A percentile compares a stretch with the other conserved stretches of the same genome.
These are phyloP conservation scores for Oryzias dopingdopingensis DNA, from an alignment of 2,797 vertebrate species.

Conservation along the genomic window DNA sequence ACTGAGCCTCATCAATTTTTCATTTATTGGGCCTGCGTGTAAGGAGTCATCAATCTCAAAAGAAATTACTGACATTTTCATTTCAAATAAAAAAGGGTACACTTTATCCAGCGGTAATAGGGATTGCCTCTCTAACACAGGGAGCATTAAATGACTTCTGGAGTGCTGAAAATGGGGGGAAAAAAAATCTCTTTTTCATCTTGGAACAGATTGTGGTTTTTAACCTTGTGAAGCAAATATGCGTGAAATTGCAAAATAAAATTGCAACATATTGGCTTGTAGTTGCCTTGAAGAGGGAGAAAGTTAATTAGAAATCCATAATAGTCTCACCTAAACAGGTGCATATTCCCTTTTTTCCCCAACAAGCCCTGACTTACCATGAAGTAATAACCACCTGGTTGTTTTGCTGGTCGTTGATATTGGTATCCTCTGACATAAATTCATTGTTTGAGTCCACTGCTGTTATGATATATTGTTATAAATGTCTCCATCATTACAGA, in stretches of 20 bases:
- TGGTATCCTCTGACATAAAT: constrained; percentile 63
- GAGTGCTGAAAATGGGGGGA: constrained; percentile 71
- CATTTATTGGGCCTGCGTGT: constrained; percentile 85
- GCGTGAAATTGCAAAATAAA: constrained; percentile 71
- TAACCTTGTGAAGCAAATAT: constrained; percentile 74
- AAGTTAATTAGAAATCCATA: constrained; percentile 62
- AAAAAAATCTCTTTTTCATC: constrained; percentile 52
- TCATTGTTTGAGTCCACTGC: constrained; percentile 71
- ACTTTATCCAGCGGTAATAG: constrained; percentile 85
- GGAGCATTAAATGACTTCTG: constrained; percentile 76
- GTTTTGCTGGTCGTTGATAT: constrained; percentile 49
- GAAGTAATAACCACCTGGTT: constrained; percentile 55
- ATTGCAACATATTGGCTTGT: constrained; percentile 52
- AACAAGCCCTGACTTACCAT: constrained; percentile 30
- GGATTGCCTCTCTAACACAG: constrained; percentile 79
- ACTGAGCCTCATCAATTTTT: constrained; percentile 88
- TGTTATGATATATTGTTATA: constrained; percentile 80
- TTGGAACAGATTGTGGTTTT: constrained; percentile 72
- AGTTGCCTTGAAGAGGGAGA: constrained; percentile 44
- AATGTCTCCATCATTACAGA: constrained; percentile 76
- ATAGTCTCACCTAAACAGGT: constrained; percentile 54
- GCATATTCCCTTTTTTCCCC: constrained; percentile 39
- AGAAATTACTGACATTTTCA: constrained; percentile 89
- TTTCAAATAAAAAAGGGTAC: constrained; percentile 88
- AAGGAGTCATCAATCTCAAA: constrained; percentile 84